These are phyloP conservation scores for Nothura maculosa DNA, from an alignment of 2,797 vertebrate genomes.

Conservation along the genomic window DNA sequence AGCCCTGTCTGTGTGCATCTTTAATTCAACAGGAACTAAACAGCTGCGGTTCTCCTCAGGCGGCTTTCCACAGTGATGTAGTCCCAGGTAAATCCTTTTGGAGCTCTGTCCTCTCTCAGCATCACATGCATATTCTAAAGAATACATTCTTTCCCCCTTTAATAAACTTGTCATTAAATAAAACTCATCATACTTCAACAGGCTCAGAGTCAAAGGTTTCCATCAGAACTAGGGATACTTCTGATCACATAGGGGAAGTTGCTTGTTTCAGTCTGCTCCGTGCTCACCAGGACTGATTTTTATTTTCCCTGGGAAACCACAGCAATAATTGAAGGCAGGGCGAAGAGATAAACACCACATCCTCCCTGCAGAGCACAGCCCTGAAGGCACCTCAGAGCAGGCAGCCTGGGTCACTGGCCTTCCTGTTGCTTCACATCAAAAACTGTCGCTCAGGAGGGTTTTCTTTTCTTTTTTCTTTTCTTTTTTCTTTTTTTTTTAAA, in stretches of 20 bases:
- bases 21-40: background rate
- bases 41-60: background rate
- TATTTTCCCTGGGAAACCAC: background rate
- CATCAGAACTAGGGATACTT: background rate
- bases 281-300: background rate
- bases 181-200: background rate
- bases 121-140: background rate
- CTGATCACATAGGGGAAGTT: background rate
- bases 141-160: background rate
- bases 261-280: background rate
- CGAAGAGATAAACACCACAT: background rate
- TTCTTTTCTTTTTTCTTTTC: background rate
- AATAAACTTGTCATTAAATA: background rate
- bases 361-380: background rate
- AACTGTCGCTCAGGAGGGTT: background rate
- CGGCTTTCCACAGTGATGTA: background rate
- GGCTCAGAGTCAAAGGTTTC: background rate
- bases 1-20: background rate
- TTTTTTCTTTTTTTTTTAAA: too few species aligned
- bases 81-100: background rate
- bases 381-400: background rate
- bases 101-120: background rate
- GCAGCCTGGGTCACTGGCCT: background rate
- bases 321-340: background rate
- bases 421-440: rapidly evolving